phyloP scores from a whole-genome alignment of 1,140 invertebrate genomes.

The Aphis gossypii region DNA sequence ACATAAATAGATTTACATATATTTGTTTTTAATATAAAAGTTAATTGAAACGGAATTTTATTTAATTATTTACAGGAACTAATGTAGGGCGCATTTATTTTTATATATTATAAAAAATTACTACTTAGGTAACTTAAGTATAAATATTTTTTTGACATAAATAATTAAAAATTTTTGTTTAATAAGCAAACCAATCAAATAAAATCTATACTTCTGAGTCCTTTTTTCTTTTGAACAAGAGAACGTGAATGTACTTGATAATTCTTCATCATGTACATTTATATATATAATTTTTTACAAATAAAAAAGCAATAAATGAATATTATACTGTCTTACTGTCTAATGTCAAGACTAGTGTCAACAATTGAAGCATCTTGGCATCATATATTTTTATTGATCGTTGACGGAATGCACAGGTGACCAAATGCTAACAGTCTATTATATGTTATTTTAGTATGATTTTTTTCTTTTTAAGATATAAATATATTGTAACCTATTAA shows the following conservation, averaged over 20 bases:
- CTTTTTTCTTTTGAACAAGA: conserved; percentile 28
- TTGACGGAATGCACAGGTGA: conserved; percentile 56
- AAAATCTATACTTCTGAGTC: conserved; percentile 33
- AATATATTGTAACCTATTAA: conserved; percentile 56
- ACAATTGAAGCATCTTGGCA: conserved; percentile 32
- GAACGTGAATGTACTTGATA: conserved; percentile 21
- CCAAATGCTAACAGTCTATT: conserved; percentile 46
- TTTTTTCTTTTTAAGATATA: conserved; percentile 50
- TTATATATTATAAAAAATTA: conserved; percentile 52
- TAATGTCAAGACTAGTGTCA: conserved; percentile 54
- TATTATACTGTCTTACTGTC: conserved; percentile 52
- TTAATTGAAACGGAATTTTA: conserved; percentile 36
- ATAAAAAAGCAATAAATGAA: conserved; percentile 45
- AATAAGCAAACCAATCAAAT: conserved; percentile 44
- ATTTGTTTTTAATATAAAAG: conserved; percentile 49
- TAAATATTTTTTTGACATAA: conserved; percentile 49
- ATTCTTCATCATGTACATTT: conserved; percentile 45
- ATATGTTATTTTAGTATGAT: conserved; percentile 51
- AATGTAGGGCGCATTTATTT: conserved; percentile 35
- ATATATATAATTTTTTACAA: conserved; percentile 22
- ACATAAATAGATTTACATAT: conserved; percentile 38
- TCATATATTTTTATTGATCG: neutral
- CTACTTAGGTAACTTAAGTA: conserved; percentile 54
- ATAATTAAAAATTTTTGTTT: conserved; percentile 40
- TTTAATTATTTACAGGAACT: conserved; percentile 56